These are phyloP conservation scores for Ericerus pela DNA, from an alignment of 1,140 invertebrate species.

Conservation along the genomic window DNA sequence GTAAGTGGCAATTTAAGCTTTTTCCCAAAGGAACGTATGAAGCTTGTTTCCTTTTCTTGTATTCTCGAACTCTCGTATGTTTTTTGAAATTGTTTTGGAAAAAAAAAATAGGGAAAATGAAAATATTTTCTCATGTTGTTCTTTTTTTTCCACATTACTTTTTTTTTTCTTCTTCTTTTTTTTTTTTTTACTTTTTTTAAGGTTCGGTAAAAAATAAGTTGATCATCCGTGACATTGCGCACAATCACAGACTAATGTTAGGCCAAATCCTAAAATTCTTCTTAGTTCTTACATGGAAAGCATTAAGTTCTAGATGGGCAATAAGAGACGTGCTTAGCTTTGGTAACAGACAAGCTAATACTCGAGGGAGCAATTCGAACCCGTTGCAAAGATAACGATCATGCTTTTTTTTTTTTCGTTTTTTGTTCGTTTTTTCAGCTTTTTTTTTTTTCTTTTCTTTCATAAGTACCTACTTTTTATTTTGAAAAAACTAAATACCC, in stretches of 20 bases:
- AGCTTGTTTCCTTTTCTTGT: background rate
- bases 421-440: too few species aligned
- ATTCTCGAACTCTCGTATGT: too few species aligned
- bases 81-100: slow-evolving; percentile 5
- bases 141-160: too few species aligned
- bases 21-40: slow-evolving; percentile 1
- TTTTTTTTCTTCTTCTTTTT: too few species aligned
- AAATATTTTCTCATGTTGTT: slow-evolving; percentile 10
- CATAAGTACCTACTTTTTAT: too few species aligned
- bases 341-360: slow-evolving; percentile 1
- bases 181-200: too few species aligned
- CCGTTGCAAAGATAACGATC: background rate
- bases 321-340: slow-evolving; percentile 11
- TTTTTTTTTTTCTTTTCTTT: too few species aligned
- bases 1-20: slow-evolving; percentile 7
- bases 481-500: too few species aligned
- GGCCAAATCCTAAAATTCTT: slow-evolving; percentile 6
- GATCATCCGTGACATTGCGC: slow-evolving; percentile 10
- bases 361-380: background rate
- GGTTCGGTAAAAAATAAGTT: slow-evolving; percentile 11
- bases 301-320: slow-evolving; percentile 12
- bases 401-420: slow-evolving; percentile 1
- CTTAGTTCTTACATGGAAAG: slow-evolving; percentile 3
- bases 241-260: slow-evolving; percentile 9
- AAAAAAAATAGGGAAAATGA: slow-evolving; percentile 6